Base-by-base conservation (phyloP, 2,888 invertebrate genomes). In the Terebella lapidaria region DNA sequence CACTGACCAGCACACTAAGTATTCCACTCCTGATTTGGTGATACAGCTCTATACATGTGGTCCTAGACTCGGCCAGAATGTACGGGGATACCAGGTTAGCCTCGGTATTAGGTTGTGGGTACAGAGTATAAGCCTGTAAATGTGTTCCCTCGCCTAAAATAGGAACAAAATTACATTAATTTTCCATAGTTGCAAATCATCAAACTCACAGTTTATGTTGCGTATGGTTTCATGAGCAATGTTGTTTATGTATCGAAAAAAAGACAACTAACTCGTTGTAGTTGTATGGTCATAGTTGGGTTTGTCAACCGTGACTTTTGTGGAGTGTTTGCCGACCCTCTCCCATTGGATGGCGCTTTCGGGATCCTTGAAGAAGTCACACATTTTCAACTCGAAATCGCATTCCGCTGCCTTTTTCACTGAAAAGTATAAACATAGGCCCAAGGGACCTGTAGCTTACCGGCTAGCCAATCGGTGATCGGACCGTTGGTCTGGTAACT, bases 11-110 rank as follows among this genome's bases (percentile, higher is more conserved):
- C 45, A 64, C 47, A 42, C 47, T 60, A 28, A 64, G 62, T 1
- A 45, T 27, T 2, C 62, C 64, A 0, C 64, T 58, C 10, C 56
- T 42, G 5, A 63, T 30, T 47, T 65, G 65, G 62, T 64, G 64
- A 54, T 58, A 58, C 58, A 66, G 59, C 20, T 22, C 22, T 20
- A 64, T 28, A 45, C 71, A 70, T 27, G 75, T 63, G 64, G 74
- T 72, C 61, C 74, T 72, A 24, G 71, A 65, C 54, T 74, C 74
- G 22, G 74, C 72, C 15, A 59, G 57, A 27, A 66, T 64, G 58
- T 57, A 64, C 20, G 66, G 63, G 2, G 66, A 66, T 22, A 65
- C 54, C 18, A 66, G 54, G 25, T 62, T 59, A 5, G 63, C 66
- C 28, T 57, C 28, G n/a, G 55, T 58, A 42, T 58, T 46, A 10